phyloP scores from a whole-genome alignment of 1,140 invertebrate species.

The Cydia splendana region DNA sequence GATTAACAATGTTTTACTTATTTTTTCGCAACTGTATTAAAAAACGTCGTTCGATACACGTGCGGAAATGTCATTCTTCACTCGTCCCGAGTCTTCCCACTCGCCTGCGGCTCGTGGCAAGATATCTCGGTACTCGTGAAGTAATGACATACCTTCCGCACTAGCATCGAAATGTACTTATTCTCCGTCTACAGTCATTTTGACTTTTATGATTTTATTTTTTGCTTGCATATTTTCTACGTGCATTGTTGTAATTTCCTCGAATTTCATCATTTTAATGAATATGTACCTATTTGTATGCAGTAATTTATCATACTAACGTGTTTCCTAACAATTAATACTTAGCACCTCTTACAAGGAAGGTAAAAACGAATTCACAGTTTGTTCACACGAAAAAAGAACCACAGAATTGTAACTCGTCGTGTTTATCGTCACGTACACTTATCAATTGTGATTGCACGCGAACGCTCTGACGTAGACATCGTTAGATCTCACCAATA shows the following conservation, averaged over 20 bases:
- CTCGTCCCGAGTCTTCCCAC: too few relatives aligned
- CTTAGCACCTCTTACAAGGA: neutral
- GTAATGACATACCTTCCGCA: too few relatives aligned
- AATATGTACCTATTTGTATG: neutral
- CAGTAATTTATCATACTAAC: neutral
- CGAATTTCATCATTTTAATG: neutral
- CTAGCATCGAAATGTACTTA: too few relatives aligned
- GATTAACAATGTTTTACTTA: too few relatives aligned
- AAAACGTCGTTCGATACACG: too few relatives aligned
- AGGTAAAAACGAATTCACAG: slow-evolving; percentile 10
- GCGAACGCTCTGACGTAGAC: slow-evolving; percentile 19
- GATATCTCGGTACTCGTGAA: too few relatives aligned
- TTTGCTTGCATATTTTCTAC: neutral
- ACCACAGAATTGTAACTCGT: slow-evolving; percentile 16
- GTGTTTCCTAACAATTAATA: neutral
- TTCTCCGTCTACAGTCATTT: neutral
- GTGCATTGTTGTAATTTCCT: neutral
- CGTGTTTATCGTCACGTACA: slow-evolving; percentile 23
- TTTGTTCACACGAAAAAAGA: slow-evolving; percentile 29
- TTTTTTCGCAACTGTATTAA: too few relatives aligned
- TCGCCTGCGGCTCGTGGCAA: too few relatives aligned
- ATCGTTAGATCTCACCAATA: neutral
- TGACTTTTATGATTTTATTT: neutral
- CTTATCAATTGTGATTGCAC: slow-evolving; percentile 25
- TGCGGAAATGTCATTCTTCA: too few relatives aligned